phyloP scores from a whole-genome alignment of 2,113 vertebrate species.

The Montifringilla adamsi region DNA sequence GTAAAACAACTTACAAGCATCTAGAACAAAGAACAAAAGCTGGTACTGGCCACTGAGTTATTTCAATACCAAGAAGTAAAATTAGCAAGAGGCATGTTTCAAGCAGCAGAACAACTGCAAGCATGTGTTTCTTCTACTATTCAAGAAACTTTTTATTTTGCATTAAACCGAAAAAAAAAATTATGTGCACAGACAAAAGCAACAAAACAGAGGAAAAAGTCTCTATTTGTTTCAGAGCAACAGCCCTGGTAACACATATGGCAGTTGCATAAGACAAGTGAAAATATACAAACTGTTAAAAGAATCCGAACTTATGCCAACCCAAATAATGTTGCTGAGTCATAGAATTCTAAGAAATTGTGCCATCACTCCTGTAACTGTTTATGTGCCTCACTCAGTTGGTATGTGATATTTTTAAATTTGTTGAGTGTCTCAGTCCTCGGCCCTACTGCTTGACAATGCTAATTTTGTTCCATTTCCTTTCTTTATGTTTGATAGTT shows the following conservation, averaged over 20 bases:
- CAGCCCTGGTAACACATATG: background rate
- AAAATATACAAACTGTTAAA: background rate
- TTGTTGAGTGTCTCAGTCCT: background rate
- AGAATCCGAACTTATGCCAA: background rate
- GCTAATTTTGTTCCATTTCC: background rate
- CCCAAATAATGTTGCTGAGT: background rate
- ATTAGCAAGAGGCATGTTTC: background rate
- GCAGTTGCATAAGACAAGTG: background rate
- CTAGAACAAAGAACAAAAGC: background rate
- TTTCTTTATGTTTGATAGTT: background rate
- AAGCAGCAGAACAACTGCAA: background rate
- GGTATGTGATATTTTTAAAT: background rate
- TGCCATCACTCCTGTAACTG: conserved; percentile 1
- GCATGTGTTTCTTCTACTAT: background rate
- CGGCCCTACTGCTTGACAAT: background rate
- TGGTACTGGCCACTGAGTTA: background rate
- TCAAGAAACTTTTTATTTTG: background rate
- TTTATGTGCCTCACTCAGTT: background rate
- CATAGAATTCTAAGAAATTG: background rate
- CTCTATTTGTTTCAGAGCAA: background rate
- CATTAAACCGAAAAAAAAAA: background rate
- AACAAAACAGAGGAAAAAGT: background rate
- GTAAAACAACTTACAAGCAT: background rate
- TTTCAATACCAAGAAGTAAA: background rate
- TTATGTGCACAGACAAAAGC: background rate